Percentiles rank a stretch among this genome's conserved stretches.
Conservation (phyloP, 2,888 invertebrate genomes). For the Eilema griseolum region DNA sequence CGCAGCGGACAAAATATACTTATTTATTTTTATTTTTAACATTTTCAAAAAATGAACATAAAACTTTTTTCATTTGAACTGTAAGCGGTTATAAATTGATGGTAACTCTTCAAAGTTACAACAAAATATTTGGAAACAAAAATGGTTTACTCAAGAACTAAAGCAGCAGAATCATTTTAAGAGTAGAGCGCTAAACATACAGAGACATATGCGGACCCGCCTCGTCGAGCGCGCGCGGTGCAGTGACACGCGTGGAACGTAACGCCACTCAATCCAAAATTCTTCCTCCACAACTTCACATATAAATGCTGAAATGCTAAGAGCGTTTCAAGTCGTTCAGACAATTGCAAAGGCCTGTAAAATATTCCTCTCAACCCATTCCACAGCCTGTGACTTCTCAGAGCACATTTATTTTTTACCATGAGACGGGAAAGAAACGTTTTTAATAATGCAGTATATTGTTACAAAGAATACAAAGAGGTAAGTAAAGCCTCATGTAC, state of each 20-base stretch:
- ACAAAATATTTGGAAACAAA: not conserved
- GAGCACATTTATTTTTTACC: slow-evolving; percentile 73
- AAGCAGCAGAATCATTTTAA: not conserved
- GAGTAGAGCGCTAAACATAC: not conserved
- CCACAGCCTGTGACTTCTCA: slow-evolving; percentile 59
- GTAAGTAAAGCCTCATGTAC: slow-evolving; percentile 66
- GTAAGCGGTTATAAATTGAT: not conserved
- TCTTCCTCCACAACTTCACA: slow-evolving; percentile 54
- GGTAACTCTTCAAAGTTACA: not conserved
- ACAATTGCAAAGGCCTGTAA: slow-evolving; percentile 65
- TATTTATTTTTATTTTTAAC: too few relatives aligned
- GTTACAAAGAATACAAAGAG: slow-evolving; percentile 80
- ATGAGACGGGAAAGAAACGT: slow-evolving; percentile 66
- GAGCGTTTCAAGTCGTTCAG: slow-evolving; percentile 59
- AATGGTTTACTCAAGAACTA: not conserved
- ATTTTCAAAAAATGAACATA: too few relatives aligned
- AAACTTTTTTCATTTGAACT: too few relatives aligned
- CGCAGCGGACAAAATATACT: too few relatives aligned
- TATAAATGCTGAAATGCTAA: slow-evolving; percentile 62
- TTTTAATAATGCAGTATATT: slow-evolving; percentile 82
- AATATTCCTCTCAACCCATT: slow-evolving; percentile 66
- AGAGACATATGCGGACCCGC: not conserved
- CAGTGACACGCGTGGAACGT: slow-evolving; percentile 20
- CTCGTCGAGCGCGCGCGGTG: not conserved
- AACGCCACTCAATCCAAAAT: slow-evolving; percentile 55